A percentile compares a stretch with the other conserved stretches of the same genome.
phyloP scores from a whole-genome alignment of 1,140 invertebrate genomes.

The Gonioctena quinquepunctata region DNA sequence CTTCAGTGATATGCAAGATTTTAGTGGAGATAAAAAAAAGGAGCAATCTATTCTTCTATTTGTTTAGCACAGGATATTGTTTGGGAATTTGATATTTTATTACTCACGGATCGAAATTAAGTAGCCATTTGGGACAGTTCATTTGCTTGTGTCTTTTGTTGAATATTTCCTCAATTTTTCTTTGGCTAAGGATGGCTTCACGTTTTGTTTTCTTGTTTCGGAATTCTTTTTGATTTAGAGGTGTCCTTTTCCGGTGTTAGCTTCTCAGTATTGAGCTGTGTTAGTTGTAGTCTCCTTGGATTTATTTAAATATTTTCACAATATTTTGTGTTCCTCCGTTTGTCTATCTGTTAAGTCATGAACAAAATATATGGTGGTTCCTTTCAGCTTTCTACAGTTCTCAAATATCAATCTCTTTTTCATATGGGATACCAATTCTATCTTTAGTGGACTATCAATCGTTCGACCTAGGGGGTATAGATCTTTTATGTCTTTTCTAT shows the following conservation, averaged over 20 bases:
- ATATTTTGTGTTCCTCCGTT: no score
- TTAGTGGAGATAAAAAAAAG: neutral
- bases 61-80: no score
- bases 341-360: no score
- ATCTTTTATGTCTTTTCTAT: neutral
- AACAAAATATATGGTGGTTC: neutral
- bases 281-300: neutral
- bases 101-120: neutral
- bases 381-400: neutral
- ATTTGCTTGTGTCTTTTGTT: neutral
- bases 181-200: neutral
- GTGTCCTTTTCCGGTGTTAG: neutral
- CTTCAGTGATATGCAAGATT: neutral
- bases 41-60: neutral
- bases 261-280: neutral
- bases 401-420: constrained; percentile 1
- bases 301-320: no score
- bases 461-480: neutral
- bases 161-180: neutral
- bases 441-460: neutral
- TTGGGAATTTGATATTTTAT: neutral
- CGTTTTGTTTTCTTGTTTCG: neutral
- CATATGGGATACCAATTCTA: neutral
- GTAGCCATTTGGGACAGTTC: neutral
- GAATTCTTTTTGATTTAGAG: neutral